phyloP scores from a whole-genome alignment of 1,140 invertebrate species.

The Drosophila trapezifrons region DNA sequence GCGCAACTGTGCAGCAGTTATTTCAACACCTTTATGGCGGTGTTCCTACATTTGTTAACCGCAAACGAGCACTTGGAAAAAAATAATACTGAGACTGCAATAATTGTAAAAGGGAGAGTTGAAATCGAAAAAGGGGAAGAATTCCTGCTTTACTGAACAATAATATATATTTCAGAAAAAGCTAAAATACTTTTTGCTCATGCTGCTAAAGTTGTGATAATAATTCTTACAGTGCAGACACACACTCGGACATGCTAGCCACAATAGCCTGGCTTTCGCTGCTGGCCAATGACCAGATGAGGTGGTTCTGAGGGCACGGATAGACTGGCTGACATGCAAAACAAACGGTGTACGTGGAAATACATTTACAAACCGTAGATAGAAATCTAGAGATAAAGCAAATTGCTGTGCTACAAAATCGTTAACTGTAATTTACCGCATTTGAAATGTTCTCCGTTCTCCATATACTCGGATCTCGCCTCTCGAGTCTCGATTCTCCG shows the following conservation, averaged over 20 bases:
- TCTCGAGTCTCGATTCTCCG: slow-evolving; percentile 3
- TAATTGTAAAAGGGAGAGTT: background rate
- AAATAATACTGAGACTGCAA: background rate
- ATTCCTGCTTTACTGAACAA: no score
- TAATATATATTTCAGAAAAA: no score
- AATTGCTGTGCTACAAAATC: slow-evolving; percentile 82
- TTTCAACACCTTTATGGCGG: slow-evolving; percentile 79
- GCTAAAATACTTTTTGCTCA: no score
- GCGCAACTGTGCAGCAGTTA: slow-evolving; percentile 64
- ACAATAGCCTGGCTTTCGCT: slow-evolving; percentile 46
- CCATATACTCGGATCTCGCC: background rate
- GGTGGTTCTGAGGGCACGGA: slow-evolving; percentile 14
- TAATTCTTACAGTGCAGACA: slow-evolving; percentile 20
- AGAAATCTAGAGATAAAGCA: slow-evolving; percentile 78
- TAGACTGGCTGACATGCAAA: slow-evolving; percentile 66
- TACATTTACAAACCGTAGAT: slow-evolving; percentile 79
- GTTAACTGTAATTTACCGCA: slow-evolving; percentile 82
- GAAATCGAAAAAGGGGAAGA: no score
- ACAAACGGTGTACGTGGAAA: slow-evolving; percentile 74
- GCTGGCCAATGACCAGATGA: slow-evolving; percentile 64
- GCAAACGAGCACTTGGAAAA: slow-evolving; percentile 22
- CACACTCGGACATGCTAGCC: slow-evolving; percentile 32
- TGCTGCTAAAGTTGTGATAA: no score
- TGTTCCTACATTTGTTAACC: slow-evolving; percentile 62
- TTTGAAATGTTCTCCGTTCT: slow-evolving; percentile 63